These are phyloP conservation scores for Oeneis ivallda DNA, from an alignment of 2,888 invertebrate species.

Conservation along the genomic window DNA sequence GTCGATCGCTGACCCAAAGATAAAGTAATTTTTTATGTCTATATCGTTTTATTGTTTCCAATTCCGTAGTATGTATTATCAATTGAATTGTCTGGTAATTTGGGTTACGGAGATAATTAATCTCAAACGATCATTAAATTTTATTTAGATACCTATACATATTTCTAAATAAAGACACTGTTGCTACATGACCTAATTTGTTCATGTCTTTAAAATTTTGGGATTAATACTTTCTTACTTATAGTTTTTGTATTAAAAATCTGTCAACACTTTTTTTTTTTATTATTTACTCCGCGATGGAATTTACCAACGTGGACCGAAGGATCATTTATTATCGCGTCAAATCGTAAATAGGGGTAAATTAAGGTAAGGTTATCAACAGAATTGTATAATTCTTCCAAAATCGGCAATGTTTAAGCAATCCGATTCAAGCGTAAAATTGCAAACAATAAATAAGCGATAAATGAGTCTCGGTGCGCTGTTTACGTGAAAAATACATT, in stretches of 20 bases:
- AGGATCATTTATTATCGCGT: too few relatives aligned
- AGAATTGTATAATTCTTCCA: background rate
- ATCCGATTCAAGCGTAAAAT: background rate
- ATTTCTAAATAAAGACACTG: slow-evolving; percentile 26
- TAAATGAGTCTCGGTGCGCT: background rate
- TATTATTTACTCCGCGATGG: too few relatives aligned
- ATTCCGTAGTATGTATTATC: slow-evolving; percentile 61
- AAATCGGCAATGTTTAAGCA: background rate
- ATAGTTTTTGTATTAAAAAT: too few relatives aligned
- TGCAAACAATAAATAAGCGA: background rate
- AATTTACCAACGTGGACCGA: too few relatives aligned
- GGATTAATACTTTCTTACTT: too few relatives aligned
- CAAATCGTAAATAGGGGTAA: too few relatives aligned
- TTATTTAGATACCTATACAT: slow-evolving; percentile 39
- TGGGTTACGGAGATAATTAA: slow-evolving; percentile 67
- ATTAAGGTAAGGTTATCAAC: too few relatives aligned
- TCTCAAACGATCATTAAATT: slow-evolving; percentile 48
- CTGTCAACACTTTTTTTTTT: too few relatives aligned
- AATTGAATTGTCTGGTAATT: slow-evolving; percentile 58
- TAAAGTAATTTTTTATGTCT: slow-evolving; percentile 60
- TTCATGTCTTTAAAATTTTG: slow-evolving; percentile 3
- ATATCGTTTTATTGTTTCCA: slow-evolving; percentile 68
- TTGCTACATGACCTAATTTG: slow-evolving; percentile 32
- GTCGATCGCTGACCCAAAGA: slow-evolving; percentile 62
- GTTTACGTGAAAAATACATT: background rate